Evolutionary conservation across 1,140 invertebrate species (phyloP).

Genomic region (Caenorhabditis latens): DNA sequence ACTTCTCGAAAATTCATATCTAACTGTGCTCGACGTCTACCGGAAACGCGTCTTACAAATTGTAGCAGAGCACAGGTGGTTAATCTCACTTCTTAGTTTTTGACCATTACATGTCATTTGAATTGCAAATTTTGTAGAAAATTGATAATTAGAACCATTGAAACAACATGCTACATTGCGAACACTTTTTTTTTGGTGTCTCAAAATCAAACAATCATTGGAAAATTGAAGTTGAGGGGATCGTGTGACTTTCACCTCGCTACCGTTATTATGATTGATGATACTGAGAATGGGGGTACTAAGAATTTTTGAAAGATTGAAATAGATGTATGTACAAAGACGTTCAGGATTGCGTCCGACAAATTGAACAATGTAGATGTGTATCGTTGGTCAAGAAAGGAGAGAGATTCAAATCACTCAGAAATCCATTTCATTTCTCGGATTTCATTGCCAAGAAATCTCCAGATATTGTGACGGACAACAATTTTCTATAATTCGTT

Average conservation of each 20-base stretch:
- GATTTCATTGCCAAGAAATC: too few relatives aligned
- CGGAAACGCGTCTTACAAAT: conserved; percentile 19
- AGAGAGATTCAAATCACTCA: too few relatives aligned
- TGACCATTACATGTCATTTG: neutral
- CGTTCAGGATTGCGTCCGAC: neutral
- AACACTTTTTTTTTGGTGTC: neutral
- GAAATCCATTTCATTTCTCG: neutral
- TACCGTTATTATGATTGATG: neutral
- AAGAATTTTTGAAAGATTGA: too few relatives aligned
- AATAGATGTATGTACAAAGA: neutral
- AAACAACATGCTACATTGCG: conserved; percentile 27
- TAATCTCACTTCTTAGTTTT: too few relatives aligned
- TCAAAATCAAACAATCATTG: neutral
- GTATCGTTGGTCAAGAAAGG: neutral
- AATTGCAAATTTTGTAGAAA: neutral
- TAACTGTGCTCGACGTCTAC: neutral
- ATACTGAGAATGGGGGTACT: neutral
- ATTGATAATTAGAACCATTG: conserved; percentile 9
- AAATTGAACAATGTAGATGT: neutral
- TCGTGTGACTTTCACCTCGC: neutral
- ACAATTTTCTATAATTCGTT: too few relatives aligned
- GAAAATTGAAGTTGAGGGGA: neutral
- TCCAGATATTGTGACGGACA: neutral
- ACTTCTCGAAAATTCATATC: neutral
- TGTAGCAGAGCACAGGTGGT: too few relatives aligned